Conservation (phyloP, 2,113 vertebrate genomes). For the Varanus salvator region DNA sequence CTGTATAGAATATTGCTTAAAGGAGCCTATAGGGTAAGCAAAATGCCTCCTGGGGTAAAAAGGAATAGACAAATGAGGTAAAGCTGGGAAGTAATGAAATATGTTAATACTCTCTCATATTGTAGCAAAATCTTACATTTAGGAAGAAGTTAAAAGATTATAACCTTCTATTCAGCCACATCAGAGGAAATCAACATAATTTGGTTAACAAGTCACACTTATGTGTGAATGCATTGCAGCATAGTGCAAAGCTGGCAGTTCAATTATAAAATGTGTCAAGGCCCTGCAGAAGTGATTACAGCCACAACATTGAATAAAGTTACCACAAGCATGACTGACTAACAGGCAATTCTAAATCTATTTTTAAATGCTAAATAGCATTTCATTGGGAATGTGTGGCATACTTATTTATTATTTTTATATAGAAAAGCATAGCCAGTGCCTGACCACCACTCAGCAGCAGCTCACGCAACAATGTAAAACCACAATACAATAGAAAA, state of each 20-base stretch:
- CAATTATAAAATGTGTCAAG: slow-evolving; percentile 76
- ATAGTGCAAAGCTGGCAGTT: slow-evolving; percentile 73
- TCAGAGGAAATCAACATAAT: slow-evolving; percentile 73
- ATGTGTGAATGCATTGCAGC: slow-evolving; percentile 69
- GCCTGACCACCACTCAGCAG: background rate
- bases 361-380: slow-evolving; percentile 70
- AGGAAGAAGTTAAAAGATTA: slow-evolving; percentile 54
- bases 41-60: slow-evolving; percentile 55
- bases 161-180: slow-evolving; percentile 61
- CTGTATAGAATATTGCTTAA: slow-evolving; percentile 18
- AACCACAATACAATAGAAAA: background rate
- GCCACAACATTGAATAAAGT: slow-evolving; percentile 65
- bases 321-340: slow-evolving; percentile 67
- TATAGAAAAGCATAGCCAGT: background rate
- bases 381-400: slow-evolving; percentile 32
- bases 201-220: slow-evolving; percentile 76
- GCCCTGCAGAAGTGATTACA: slow-evolving; percentile 72
- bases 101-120: slow-evolving; percentile 51
- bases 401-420: background rate
- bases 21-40: slow-evolving; percentile 15
- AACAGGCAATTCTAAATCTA: slow-evolving; percentile 66
- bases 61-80: slow-evolving; percentile 61
- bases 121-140: slow-evolving; percentile 47
- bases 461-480: background rate
- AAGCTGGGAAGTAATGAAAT: slow-evolving; percentile 58